phyloP scores from a whole-genome alignment of 2,113 vertebrate genomes.

The Tenebrosternarchus preto region DNA sequence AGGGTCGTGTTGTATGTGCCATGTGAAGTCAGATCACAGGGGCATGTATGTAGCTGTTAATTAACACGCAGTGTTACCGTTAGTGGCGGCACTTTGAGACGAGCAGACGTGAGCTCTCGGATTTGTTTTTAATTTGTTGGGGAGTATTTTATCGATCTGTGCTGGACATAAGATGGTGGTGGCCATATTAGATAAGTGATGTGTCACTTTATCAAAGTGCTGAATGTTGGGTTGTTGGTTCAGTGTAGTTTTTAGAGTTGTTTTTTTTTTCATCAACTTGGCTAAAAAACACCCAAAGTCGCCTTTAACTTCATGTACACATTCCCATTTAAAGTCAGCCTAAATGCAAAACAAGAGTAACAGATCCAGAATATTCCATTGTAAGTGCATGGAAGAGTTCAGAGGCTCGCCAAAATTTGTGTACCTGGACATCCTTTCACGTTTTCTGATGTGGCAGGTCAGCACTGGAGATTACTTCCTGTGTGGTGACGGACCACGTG shows the following conservation, averaged over 20 bases:
- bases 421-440: neutral
- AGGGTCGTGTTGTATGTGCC: neutral
- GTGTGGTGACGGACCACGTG: constrained; percentile 6
- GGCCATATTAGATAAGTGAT: neutral
- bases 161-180: neutral
- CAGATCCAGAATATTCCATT: neutral
- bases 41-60: neutral
- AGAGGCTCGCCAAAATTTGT: neutral
- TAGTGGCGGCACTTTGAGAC: neutral
- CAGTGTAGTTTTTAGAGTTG: neutral
- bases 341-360: too few relatives aligned
- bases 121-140: neutral
- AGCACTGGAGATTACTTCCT: neutral
- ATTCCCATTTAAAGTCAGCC: too few relatives aligned
- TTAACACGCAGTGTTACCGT: too few relatives aligned
- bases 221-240: neutral
- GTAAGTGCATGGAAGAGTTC: neutral
- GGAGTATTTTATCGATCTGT: neutral
- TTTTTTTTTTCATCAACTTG: too few relatives aligned
- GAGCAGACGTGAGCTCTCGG: neutral
- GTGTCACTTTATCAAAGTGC: neutral
- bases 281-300: too few relatives aligned
- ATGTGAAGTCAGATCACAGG: neutral
- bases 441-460: neutral
- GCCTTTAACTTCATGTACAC: neutral